Base-by-base conservation (phyloP, 2,888 invertebrate genomes). In the Lepidonotus clava region DNA sequence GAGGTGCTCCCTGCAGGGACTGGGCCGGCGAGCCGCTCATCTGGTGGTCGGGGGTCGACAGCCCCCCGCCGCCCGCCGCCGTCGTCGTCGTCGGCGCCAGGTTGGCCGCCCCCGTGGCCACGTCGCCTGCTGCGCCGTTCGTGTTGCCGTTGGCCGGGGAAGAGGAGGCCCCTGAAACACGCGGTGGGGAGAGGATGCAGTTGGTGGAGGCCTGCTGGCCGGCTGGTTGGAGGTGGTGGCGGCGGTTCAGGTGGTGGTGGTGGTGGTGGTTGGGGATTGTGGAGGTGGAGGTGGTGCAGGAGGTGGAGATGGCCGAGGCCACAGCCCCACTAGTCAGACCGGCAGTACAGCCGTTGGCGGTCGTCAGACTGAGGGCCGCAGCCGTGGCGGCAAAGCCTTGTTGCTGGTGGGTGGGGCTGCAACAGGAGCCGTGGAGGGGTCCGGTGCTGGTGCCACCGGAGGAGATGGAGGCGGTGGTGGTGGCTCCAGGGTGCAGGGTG, bases 401-500 rank as follows among this genome's bases (percentile, higher is more conserved):
- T n/a, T n/a, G n/a, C 36, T 38, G 71, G 36, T 36, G 71, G 21
- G 11, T 61, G 24, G 28, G 2, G 28, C 11, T 11, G 28, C 24
- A 32, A 32, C 24, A 32, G 61, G 11, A 32, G 61, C 2, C 28
- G 61, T 28, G 61, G 46, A 8, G 8, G 46, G 8, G 8, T 8
- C 18, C 8, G 8, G 46, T 46, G 46, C 18, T 11, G 8, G 34
- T 71, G n/a, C 36, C 5, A 38, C 71, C 4, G n/a, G 71, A 4
- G 14, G 34, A 34, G 8, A 18, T 8, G 8, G 46, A 18, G 8
- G 18, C 18, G 8, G 46, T 46, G 71, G 38, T 71, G 36, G 88
- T 86, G 21, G 88, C 84, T 34, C 86, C 84, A 1, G 85, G 86
- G 34, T 84, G 86, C 34, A 88, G 67, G 34, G 84, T 86, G 40